Percentiles rank a stretch among this genome's conserved stretches.
These are phyloP conservation scores for Lasioglossum pauxillum DNA, from an alignment of 2,888 invertebrate genomes.

Conservation along the genomic window DNA sequence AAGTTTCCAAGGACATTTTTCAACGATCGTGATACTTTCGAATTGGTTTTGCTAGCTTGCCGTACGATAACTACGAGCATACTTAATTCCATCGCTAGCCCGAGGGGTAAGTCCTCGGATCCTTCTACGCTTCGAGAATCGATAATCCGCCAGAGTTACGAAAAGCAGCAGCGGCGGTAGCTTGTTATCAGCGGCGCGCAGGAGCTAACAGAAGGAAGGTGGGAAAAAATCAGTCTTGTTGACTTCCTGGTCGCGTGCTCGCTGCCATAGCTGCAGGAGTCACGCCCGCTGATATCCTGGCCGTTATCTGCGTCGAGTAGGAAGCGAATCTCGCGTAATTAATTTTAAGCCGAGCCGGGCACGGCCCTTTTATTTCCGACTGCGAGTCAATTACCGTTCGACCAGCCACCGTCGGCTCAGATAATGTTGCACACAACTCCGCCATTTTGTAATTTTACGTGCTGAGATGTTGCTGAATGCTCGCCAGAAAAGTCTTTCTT, in stretches of 20 bases:
- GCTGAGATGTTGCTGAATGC: background rate
- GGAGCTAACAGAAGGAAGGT: constrained; percentile 8
- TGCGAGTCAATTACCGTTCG: constrained; percentile 54
- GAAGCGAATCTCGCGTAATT: constrained; percentile 61
- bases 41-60: background rate
- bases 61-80: background rate
- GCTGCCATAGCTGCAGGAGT: constrained; percentile 4
- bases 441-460: background rate
- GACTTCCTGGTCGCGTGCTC: constrained; percentile 38
- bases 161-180: constrained; percentile 8
- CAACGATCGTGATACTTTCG: background rate
- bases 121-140: constrained; percentile 24
- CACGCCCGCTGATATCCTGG: constrained; percentile 32
- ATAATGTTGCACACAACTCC: no score
- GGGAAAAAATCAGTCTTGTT: constrained; percentile 34
- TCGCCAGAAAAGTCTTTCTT: background rate
- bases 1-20: background rate
- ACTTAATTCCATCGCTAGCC: background rate
- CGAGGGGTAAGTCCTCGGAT: background rate
- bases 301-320: constrained; percentile 40
- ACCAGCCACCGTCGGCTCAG: background rate
- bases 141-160: constrained; percentile 25
- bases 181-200: constrained; percentile 24
- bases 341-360: constrained; percentile 45
- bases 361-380: constrained; percentile 48